Percentiles rank a stretch among this genome's conserved stretches.
These are phyloP conservation scores for Lethenteron camtschaticum DNA, from an alignment of 2,113 vertebrate species.

Conservation along the genomic window DNA sequence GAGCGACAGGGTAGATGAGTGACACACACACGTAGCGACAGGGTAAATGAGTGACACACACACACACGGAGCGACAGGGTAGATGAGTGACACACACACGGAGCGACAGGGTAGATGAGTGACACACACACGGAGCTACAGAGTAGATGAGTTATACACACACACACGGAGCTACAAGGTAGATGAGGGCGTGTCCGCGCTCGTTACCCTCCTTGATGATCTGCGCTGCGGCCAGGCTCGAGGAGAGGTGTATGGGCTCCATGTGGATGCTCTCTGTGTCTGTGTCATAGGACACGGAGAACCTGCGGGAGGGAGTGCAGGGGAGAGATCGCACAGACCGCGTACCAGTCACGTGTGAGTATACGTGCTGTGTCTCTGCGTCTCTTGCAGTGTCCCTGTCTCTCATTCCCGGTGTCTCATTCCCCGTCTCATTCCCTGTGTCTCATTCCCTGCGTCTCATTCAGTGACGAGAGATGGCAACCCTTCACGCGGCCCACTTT, in stretches of 20 bases:
- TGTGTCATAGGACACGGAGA: constrained; percentile 46
- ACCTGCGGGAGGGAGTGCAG: constrained; percentile 27
- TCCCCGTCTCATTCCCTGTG: background rate
- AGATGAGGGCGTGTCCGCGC: no score
- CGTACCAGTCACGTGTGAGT: background rate
- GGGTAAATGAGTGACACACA: no score
- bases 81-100: no score
- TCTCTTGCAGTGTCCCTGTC: background rate
- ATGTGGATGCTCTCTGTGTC: constrained; percentile 81
- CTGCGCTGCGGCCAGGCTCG: constrained; percentile 58
- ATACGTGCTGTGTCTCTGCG: constrained; percentile 6
- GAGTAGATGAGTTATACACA: no score
- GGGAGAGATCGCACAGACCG: constrained; percentile 10
- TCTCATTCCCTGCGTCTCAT: background rate
- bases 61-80: no score
- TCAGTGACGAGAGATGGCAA: background rate
- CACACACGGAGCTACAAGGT: no score
- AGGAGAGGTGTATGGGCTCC: constrained; percentile 89
- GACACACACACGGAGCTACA: no score
- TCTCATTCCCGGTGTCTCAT: background rate
- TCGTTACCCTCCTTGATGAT: constrained; percentile 69
- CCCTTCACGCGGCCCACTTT: background rate
- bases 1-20: no score
- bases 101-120: no score
- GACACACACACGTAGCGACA: no score